Conservation (phyloP, 2,113 vertebrate species). For the Larimichthys polyactis region DNA sequence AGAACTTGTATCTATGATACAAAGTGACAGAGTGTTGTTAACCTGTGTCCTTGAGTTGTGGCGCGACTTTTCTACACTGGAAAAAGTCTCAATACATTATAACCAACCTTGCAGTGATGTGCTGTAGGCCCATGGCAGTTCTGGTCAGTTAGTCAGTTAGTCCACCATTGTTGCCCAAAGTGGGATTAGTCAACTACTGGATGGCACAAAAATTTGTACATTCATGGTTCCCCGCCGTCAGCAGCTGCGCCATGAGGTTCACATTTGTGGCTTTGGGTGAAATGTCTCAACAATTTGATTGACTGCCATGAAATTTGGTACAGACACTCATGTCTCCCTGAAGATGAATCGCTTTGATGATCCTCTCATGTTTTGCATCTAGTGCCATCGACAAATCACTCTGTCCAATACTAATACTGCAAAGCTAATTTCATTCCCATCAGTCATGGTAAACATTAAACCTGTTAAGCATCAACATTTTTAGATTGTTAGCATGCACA, state of each 20-base stretch:
- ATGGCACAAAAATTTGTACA: too few relatives aligned
- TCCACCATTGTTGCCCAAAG: too few relatives aligned
- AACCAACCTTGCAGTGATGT: not conserved
- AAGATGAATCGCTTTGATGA: not conserved
- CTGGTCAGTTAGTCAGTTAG: too few relatives aligned
- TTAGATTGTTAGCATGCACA: too few relatives aligned
- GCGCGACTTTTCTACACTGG: not conserved
- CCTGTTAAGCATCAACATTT: too few relatives aligned
- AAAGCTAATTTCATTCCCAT: not conserved
- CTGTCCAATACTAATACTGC: not conserved
- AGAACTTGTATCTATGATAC: not conserved
- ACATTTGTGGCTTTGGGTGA: not conserved
- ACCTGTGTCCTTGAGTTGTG: not conserved
- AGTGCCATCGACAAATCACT: not conserved
- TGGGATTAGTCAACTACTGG: too few relatives aligned
- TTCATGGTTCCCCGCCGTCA: too few relatives aligned
- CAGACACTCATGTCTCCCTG: not conserved
- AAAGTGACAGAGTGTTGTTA: not conserved
- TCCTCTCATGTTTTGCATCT: too few relatives aligned
- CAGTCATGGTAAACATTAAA: too few relatives aligned
- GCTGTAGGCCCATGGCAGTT: not conserved
- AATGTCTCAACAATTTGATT: not conserved
- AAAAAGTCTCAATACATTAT: not conserved
- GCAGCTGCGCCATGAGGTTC: slow-evolving; percentile 1
- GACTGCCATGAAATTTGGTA: not conserved